phyloP scores from a whole-genome alignment of 2,797 vertebrate genomes.

The Pangasius macronema region DNA sequence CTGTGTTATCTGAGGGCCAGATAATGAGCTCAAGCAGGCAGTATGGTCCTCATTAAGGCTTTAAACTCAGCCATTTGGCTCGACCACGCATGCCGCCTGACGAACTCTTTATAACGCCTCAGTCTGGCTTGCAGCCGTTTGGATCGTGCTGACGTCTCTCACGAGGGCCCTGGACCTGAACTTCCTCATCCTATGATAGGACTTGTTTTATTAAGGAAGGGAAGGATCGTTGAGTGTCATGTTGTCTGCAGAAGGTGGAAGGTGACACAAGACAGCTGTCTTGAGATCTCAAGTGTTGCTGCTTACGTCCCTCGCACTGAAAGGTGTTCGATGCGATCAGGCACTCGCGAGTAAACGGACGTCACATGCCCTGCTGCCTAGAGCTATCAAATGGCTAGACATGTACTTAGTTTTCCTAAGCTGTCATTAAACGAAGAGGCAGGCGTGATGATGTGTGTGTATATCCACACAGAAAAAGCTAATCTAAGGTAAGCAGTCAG shows the following conservation, averaged over 20 bases:
- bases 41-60: slow-evolving; percentile 41
- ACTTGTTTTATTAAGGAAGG: not conserved
- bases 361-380: not conserved
- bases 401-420: not conserved
- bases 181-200: not conserved
- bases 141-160: not conserved
- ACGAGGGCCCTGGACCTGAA: not conserved
- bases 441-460: no score
- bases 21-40: slow-evolving; percentile 60
- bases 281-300: not conserved
- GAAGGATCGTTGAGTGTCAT: not conserved
- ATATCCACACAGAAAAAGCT: not conserved
- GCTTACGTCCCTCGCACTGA: no score
- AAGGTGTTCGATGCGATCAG: not conserved
- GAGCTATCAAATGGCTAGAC: no score
- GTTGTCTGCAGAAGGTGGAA: no score
- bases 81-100: not conserved
- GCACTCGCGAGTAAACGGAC: not conserved
- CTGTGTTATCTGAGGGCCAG: slow-evolving; percentile 43
- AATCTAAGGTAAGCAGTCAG: slow-evolving; percentile 9
- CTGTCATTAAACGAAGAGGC: not conserved
- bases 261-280: not conserved
- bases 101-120: slow-evolving; percentile 3
- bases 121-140: slow-evolving; percentile 25
- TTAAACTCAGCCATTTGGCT: slow-evolving; percentile 42